Conservation (phyloP, 2,797 vertebrate genomes). For the Thaleichthys pacificus region DNA sequence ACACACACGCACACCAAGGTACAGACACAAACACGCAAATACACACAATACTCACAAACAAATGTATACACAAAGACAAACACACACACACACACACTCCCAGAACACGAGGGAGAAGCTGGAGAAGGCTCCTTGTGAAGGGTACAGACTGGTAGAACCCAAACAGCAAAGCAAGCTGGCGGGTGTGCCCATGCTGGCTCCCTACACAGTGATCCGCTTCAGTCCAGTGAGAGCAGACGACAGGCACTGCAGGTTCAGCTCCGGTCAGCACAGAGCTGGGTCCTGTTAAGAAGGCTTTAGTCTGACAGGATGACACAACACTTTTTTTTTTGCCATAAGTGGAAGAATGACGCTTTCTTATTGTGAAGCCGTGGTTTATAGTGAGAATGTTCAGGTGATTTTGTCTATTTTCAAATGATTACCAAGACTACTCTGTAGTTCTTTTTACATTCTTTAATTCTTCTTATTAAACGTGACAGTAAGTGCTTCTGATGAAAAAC, state of each 20-base stretch:
- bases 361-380: not conserved
- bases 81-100: not conserved
- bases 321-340: not conserved
- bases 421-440: slow-evolving; percentile 40
- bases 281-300: not conserved
- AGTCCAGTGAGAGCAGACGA: too few relatives aligned
- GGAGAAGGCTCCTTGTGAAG: too few relatives aligned
- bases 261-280: too few relatives aligned
- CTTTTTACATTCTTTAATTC: slow-evolving; percentile 41
- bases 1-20: not conserved
- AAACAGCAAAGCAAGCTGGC: too few relatives aligned
- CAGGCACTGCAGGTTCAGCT: too few relatives aligned
- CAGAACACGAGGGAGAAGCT: too few relatives aligned
- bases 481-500: slow-evolving; percentile 52
- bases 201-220: too few relatives aligned
- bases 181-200: too few relatives aligned
- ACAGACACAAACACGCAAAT: not conserved
- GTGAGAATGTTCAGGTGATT: slow-evolving; percentile 25
- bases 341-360: not conserved
- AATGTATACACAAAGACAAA: not conserved
- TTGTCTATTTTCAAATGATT: slow-evolving; percentile 34
- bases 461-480: slow-evolving; percentile 51
- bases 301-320: not conserved
- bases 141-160: too few relatives aligned
- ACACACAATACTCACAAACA: slow-evolving; percentile 36